Conservation (phyloP, 2,797 vertebrate species). For the Carapus acus region DNA sequence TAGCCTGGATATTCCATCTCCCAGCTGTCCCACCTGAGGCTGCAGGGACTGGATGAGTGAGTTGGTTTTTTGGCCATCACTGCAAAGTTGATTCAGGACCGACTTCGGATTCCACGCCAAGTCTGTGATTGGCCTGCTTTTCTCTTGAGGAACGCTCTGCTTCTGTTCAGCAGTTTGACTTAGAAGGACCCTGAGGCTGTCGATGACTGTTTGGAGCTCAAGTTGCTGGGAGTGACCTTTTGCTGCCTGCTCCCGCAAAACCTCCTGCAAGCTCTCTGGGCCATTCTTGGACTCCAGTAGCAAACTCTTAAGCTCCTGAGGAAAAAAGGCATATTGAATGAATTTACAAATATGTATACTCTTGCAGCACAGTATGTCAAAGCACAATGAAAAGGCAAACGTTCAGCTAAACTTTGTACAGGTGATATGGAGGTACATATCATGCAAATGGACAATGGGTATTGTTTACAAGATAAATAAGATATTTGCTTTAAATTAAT, state of each 20-base stretch:
- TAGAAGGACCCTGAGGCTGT: slow-evolving; percentile 71
- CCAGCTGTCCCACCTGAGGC: slow-evolving; percentile 74
- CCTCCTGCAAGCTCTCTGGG: slow-evolving; percentile 89
- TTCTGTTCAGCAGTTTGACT: slow-evolving; percentile 37
- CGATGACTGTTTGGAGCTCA: slow-evolving; percentile 77
- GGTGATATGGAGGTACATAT: too few species aligned
- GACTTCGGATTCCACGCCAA: slow-evolving; percentile 48
- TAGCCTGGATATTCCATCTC: slow-evolving; percentile 67
- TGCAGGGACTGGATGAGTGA: slow-evolving; percentile 73
- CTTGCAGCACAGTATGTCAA: background rate
- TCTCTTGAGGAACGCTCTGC: slow-evolving; percentile 8
- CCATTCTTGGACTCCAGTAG: slow-evolving; percentile 93
- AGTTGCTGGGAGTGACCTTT: slow-evolving; percentile 81
- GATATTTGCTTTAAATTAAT: too few species aligned
- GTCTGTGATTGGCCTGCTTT: background rate
- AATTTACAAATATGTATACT: background rate
- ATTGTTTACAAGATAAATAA: too few species aligned
- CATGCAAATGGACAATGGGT: too few species aligned
- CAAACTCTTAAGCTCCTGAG: slow-evolving; percentile 84
- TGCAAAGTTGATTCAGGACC: slow-evolving; percentile 74
- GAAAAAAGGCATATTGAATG: too few species aligned
- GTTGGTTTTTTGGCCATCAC: slow-evolving; percentile 69
- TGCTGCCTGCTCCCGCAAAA: slow-evolving; percentile 83
- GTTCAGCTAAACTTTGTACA: too few species aligned
- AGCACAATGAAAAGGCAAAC: too few species aligned